A percentile compares a stretch with the other conserved stretches of the same genome.
Conservation (phyloP, 2,113 vertebrate genomes). For the Arenaria interpres region DNA sequence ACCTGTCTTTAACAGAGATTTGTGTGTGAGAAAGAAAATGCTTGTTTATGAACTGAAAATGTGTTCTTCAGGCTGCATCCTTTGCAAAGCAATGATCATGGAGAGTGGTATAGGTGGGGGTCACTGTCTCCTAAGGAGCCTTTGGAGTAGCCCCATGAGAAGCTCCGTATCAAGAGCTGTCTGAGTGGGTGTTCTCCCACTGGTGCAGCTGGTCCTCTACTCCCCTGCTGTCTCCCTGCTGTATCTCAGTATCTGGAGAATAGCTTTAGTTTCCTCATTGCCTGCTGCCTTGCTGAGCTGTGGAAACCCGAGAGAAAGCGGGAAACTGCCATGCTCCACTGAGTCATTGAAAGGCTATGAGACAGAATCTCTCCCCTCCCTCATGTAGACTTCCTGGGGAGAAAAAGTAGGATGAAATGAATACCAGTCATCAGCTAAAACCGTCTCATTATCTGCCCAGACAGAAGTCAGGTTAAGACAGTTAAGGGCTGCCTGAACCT, state of each 20-base stretch:
- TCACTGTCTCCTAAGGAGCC: not conserved
- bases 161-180: not conserved
- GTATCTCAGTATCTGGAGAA: not conserved
- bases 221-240: conserved; percentile 43
- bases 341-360: not conserved
- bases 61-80: not conserved
- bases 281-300: conserved; percentile 31
- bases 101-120: not conserved
- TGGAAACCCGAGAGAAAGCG: not conserved
- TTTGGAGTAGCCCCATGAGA: not conserved
- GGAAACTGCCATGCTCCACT: not conserved
- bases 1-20: not conserved
- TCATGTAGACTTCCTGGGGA: not conserved
- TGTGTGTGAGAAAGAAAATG: not conserved
- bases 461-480: conserved; percentile 7
- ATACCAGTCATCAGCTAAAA: not conserved
- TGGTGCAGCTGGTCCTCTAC: not conserved
- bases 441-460: not conserved
- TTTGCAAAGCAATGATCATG: not conserved
- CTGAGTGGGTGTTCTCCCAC: conserved; percentile 40
- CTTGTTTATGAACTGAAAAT: not conserved
- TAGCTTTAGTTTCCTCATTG: conserved; percentile 4
- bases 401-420: conserved; percentile 2
- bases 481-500: not conserved
- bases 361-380: not conserved